Base-by-base conservation (phyloP, 2,113 vertebrate species). In the Xerus inauris region DNA sequence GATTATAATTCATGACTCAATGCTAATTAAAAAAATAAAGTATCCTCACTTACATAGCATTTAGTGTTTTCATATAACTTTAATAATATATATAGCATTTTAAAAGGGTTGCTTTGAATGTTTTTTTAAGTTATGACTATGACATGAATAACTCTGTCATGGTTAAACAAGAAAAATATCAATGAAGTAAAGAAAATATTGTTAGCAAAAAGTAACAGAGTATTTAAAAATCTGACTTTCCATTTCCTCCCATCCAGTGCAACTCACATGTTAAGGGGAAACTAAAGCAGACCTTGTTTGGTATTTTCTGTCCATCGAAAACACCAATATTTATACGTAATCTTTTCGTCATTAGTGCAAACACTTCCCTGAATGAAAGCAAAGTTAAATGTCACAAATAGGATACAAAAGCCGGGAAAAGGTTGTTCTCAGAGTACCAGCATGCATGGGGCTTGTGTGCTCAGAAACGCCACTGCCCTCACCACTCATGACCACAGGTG, bases 201-300 rank as follows among this genome's bases (percentile, higher is more conserved):
- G 35, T n/a, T 93, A 86, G 79, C 32, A 83, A 84, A 89, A 69
- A 54, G n/a, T 16, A 86, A 45, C 40, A 57, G 28, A 57, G 49
- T 76, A 87, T 79, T 57, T 79, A 42, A 95, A 92, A 94, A 28
- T 6, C 86, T 73, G 71, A 76, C 38, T 54, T 57, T 95, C 87
- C 32, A 35, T 79, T 85, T 82, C 20, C 6, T 65, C 30, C 19
- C 32, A 75, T 19, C 8, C 49, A 88, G 51, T 38, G 26, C 45
- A 54, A 32, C 38, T 92, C 28, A 10, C 8, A 54, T 8, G 35
- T 65, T 42, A 57, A 65, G 28, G 20, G 14, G 8, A 89, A 72
- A 42, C 5, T 30, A 10, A 40, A 42, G 19, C 8, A 35, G 12
- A 71, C 30, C 42, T 72, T 62, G 51, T 40, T 85, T 19, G 11